Percentiles rank a stretch among this genome's conserved stretches.
Evolutionary conservation across 2,797 vertebrate genomes (phyloP).

Genomic region (Xenentodon cancila): DNA sequence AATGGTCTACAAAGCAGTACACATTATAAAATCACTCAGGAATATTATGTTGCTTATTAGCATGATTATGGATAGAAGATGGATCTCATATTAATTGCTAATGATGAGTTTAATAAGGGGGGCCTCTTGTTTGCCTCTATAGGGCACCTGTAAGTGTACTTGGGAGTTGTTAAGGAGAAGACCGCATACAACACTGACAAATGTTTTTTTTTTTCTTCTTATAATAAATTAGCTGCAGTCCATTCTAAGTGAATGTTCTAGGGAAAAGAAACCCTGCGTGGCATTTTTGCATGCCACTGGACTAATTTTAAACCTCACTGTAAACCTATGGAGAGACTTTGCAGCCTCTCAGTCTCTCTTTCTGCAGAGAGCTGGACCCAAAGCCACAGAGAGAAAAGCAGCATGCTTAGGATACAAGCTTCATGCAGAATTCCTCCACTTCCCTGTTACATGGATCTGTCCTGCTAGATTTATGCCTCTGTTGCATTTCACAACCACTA

Average conservation of each 20-base stretch:
- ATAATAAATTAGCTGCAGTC: background rate
- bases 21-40: slow-evolving; percentile 52
- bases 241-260: background rate
- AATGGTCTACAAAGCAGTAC: slow-evolving; percentile 8
- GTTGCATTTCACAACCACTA: background rate
- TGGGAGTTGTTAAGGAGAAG: slow-evolving; percentile 27
- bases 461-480: slow-evolving; percentile 7
- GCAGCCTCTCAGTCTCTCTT: slow-evolving; percentile 10
- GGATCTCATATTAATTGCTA: slow-evolving; percentile 66
- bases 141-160: slow-evolving; percentile 48
- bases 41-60: slow-evolving; percentile 67
- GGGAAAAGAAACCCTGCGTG: slow-evolving; percentile 8
- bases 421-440: slow-evolving; percentile 10
- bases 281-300: slow-evolving; percentile 13
- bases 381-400: slow-evolving; percentile 16
- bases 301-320: slow-evolving; percentile 9
- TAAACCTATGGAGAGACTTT: slow-evolving; percentile 16
- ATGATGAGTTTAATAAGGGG: slow-evolving; percentile 54
- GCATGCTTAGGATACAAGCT: slow-evolving; percentile 14
- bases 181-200: slow-evolving; percentile 24
- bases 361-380: slow-evolving; percentile 19
- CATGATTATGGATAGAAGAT: slow-evolving; percentile 50
- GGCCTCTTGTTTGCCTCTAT: slow-evolving; percentile 39
- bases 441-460: slow-evolving; percentile 7
- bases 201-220: slow-evolving; percentile 5